Conservation (phyloP, 1,140 invertebrate species). For the Venustaconcha ellipsiformis region DNA sequence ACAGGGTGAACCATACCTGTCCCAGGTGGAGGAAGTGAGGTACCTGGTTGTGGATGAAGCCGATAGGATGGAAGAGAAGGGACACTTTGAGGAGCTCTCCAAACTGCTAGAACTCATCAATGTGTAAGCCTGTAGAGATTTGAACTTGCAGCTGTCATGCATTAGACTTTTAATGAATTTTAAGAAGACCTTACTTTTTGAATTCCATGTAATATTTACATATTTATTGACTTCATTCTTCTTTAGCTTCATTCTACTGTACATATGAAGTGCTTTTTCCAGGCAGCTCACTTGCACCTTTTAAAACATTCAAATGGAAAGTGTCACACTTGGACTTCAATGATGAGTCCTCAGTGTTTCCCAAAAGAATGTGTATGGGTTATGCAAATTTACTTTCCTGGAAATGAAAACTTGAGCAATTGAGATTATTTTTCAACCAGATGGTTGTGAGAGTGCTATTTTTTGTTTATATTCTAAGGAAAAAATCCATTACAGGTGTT, state of each 20-base stretch:
- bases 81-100: constrained; percentile 94
- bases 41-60: constrained; percentile 98
- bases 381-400: no score
- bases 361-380: no score
- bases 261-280: not conserved
- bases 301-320: no score
- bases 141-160: not conserved
- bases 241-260: not conserved
- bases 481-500: no score
- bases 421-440: no score
- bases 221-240: not conserved
- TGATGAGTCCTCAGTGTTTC: no score
- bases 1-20: constrained; percentile 64
- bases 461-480: no score
- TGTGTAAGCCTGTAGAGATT: constrained; percentile 40
- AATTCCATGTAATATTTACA: not conserved
- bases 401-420: no score
- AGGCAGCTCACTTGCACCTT: not conserved
- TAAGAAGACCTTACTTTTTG: no score
- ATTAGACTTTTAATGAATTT: not conserved
- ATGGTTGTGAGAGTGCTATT: no score
- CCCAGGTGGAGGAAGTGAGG: constrained; percentile 70
- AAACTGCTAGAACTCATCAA: constrained; percentile 87
- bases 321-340: no score
- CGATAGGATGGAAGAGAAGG: constrained; percentile 97